phyloP scores from a whole-genome alignment of 1,140 invertebrate genomes.

The Diorhabda carinulata region DNA sequence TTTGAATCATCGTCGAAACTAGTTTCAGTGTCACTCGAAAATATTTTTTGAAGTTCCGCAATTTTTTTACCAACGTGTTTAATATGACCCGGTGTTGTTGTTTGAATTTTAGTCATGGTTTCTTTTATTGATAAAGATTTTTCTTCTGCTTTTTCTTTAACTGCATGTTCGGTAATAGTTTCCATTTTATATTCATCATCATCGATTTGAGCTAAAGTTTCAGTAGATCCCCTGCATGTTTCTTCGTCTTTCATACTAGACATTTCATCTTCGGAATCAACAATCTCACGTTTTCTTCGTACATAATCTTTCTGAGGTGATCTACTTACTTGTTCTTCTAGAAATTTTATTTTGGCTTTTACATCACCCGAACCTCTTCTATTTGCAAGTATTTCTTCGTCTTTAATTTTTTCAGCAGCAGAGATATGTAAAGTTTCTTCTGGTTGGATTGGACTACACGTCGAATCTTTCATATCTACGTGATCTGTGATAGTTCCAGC shows the following conservation, averaged over 20 bases:
- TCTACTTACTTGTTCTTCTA: slow-evolving; percentile 48
- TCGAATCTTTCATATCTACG: slow-evolving; percentile 50
- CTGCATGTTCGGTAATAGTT: slow-evolving; percentile 25
- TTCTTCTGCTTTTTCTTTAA: slow-evolving; percentile 25
- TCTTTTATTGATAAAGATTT: slow-evolving; percentile 6
- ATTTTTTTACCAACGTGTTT: slow-evolving; percentile 50
- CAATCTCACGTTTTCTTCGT: slow-evolving; percentile 33
- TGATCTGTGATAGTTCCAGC: slow-evolving; percentile 51
- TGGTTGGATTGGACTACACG: slow-evolving; percentile 49
- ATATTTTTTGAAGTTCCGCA: slow-evolving; percentile 50
- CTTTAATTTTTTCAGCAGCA: slow-evolving; percentile 31
- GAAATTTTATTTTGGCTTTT: slow-evolving; percentile 48
- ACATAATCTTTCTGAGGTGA: slow-evolving; percentile 35
- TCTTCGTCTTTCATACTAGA: slow-evolving; percentile 47
- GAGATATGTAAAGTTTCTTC: slow-evolving; percentile 37
- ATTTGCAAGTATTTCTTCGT: slow-evolving; percentile 41
- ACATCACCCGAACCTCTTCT: slow-evolving; percentile 50
- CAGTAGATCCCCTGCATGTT: slow-evolving; percentile 39
- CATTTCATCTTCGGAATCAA: slow-evolving; percentile 47
- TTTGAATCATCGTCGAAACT: slow-evolving; percentile 10
- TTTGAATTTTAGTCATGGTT: slow-evolving; percentile 19
- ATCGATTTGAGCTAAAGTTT: slow-evolving; percentile 45
- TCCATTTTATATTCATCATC: slow-evolving; percentile 39
- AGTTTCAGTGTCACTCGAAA: slow-evolving; percentile 33
- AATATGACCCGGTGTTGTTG: slow-evolving; percentile 30